These are phyloP conservation scores for Tetanocera ferruginea DNA, from an alignment of 2,888 invertebrate species.

Conservation along the genomic window DNA sequence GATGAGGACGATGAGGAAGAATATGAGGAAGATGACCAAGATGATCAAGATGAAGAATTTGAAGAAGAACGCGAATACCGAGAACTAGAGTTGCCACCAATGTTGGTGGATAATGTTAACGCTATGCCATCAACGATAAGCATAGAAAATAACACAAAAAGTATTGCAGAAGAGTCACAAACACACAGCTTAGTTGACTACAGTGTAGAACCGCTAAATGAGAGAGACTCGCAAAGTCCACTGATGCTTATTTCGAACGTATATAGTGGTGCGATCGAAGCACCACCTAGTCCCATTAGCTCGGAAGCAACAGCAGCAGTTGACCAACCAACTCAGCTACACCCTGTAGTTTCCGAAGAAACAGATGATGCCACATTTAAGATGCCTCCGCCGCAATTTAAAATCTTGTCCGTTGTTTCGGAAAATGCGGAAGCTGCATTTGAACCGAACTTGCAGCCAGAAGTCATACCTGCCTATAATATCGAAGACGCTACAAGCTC, in stretches of 20 bases:
- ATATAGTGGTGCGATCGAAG: neutral
- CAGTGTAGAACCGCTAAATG: neutral
- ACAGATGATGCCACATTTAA: neutral
- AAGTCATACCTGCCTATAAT: neutral
- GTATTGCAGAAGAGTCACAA: neutral
- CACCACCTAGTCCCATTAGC: no score
- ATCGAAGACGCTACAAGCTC: neutral
- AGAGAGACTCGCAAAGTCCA: neutral
- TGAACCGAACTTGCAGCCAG: no score
- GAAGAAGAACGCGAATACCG: slow-evolving; percentile 52
- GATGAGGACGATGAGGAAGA: slow-evolving; percentile 43
- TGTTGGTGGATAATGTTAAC: neutral
- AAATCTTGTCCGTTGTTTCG: neutral
- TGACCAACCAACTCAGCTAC: neutral
- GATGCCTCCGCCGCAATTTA: neutral
- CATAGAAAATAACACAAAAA: neutral
- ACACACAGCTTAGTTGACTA: neutral
- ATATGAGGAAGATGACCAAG: slow-evolving; percentile 47
- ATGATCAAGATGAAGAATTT: slow-evolving; percentile 41
- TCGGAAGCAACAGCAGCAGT: neutral
- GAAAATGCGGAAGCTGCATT: neutral
- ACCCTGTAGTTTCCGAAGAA: neutral
- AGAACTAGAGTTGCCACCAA: slow-evolving; percentile 54
- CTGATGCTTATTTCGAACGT: neutral
- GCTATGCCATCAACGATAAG: neutral